Conservation (phyloP, 2,113 vertebrate species). For the Phyllopteryx taeniolatus region DNA sequence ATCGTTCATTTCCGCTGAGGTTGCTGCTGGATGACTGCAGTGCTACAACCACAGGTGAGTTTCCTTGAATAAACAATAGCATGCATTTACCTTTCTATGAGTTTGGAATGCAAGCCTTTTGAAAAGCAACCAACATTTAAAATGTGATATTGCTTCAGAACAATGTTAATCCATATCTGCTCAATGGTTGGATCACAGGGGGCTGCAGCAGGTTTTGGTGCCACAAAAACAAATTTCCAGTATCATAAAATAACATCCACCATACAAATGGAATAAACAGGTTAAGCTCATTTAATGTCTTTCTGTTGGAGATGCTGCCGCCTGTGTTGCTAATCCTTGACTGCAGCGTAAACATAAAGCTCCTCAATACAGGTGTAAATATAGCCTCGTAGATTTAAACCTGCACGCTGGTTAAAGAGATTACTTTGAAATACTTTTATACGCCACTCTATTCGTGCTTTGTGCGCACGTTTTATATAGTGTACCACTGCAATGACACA, state of each 20-base stretch:
- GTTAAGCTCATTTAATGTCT: conserved; percentile 56
- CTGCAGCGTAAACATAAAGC: conserved; percentile 31
- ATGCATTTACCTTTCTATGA: not conserved
- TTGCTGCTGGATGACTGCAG: conserved; percentile 2
- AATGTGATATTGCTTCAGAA: not conserved
- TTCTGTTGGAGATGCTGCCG: conserved; percentile 26
- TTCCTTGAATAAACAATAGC: not conserved
- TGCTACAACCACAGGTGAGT: conserved; percentile 47
- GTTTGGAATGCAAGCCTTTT: not conserved
- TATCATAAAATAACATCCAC: not conserved
- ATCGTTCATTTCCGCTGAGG: conserved; percentile 50
- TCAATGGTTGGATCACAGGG: not conserved
- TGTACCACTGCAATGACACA: too few species aligned
- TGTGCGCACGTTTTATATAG: not conserved
- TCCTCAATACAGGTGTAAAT: conserved; percentile 50
- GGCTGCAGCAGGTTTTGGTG: not conserved
- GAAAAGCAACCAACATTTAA: not conserved
- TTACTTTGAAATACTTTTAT: conserved; percentile 4
- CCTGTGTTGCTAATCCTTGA: conserved; percentile 52
- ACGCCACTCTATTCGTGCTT: not conserved
- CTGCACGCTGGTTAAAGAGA: conserved; percentile 21
- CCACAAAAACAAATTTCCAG: not conserved
- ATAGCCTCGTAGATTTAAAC: conserved; percentile 43
- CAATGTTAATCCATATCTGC: not conserved
- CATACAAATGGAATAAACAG: conserved; percentile 25